Evolutionary conservation across 2,888 invertebrate genomes (phyloP), one percentile per base, ranked within the genome.

Genomic region (Phoenoteleia sp.): DNA sequence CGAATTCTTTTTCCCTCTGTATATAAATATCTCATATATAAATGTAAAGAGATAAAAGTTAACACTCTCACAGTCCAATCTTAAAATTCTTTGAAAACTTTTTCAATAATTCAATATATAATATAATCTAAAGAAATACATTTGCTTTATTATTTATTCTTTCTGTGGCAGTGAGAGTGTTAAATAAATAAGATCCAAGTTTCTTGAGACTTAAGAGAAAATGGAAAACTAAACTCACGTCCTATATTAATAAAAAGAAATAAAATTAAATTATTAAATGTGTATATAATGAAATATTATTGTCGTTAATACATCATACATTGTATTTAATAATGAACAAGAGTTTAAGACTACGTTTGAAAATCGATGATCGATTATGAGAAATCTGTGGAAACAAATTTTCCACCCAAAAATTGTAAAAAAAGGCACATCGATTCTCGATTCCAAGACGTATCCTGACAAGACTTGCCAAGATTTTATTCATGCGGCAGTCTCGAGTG

Each of bases 281-380:
- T 92, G 91, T 91, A 92, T 87, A 85, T 82, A 85, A 58, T 85
- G 27, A 85, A 86, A 87, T 85, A 88, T 87, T 86, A 86, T 89
- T 92, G 92, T 89, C 89, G 90, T 91, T 92, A 91, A 89, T 74
- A 76, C 47, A 80, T 85, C 87, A 90, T 91, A 92, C 89, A 92
- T 91, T 92, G 90, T 90, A 91, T 91, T 90, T 91, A 90, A 91
- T 88, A 87, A 89, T 84, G 76, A 85, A 39, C 54, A 85, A 71
- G 39, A 67, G 71, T 84, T 76, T 76, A 80, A 72, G 80, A 80
- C 42, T 74, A 47, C 45, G 77, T 77, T 67, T 58, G 66, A 21
- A 67, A 83, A 83, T 83, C 42, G 54, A 62, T 13, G 69, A 45
- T 69, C 17, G 60, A 17, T 36, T 17, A 39, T 56, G 71, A n/a